A percentile compares a stretch with the other conserved stretches of the same genome.
These are phyloP conservation scores for Chymomyza caudatula DNA, from an alignment of 2,888 invertebrate genomes.

Conservation along the genomic window DNA sequence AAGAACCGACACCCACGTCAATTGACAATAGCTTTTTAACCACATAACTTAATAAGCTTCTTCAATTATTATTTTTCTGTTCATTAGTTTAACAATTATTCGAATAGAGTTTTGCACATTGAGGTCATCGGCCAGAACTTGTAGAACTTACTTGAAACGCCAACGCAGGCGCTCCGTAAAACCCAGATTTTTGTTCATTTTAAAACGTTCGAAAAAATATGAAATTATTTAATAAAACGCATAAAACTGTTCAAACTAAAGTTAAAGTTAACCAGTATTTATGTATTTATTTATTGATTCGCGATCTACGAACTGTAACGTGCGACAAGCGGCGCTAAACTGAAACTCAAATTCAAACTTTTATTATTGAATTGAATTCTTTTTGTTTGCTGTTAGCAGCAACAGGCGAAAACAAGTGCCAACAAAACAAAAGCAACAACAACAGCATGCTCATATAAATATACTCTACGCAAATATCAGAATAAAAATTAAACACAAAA, in stretches of 20 bases:
- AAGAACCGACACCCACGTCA: not conserved
- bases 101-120: not conserved
- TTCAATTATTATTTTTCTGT: not conserved
- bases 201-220: slow-evolving; percentile 11
- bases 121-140: not conserved
- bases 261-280: not conserved
- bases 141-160: slow-evolving; percentile 72
- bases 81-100: not conserved
- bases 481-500: slow-evolving; percentile 53
- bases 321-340: slow-evolving; percentile 54
- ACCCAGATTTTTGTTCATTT: slow-evolving; percentile 68
- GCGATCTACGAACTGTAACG: slow-evolving; percentile 53
- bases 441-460: slow-evolving; percentile 22
- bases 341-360: slow-evolving; percentile 63
- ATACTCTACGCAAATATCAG: slow-evolving; percentile 42
- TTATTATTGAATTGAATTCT: slow-evolving; percentile 43
- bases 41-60: not conserved
- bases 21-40: not conserved
- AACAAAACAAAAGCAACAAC: slow-evolving; percentile 9
- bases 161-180: slow-evolving; percentile 69
- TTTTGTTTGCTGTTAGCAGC: slow-evolving; percentile 22
- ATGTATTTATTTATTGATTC: not conserved
- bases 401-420: slow-evolving; percentile 36
- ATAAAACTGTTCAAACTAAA: not conserved
- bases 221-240: not conserved